Evolutionary conservation across 1,140 invertebrate species (phyloP).

Genomic region (Ylistrum balloti): DNA sequence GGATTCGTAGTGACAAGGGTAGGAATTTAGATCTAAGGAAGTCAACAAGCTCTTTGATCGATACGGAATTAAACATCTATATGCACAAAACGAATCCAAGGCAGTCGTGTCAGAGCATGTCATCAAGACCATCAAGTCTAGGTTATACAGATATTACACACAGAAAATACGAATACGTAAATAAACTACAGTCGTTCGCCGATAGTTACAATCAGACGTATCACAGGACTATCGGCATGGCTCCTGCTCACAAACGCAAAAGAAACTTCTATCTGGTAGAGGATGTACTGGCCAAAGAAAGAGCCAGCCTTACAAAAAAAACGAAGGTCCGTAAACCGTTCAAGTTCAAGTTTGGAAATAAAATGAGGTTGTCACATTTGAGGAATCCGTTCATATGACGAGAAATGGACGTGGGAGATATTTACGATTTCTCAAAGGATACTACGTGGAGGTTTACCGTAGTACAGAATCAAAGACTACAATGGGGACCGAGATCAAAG

Average conservation of each 20-base stretch:
- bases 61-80: constrained; percentile 45
- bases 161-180: constrained; percentile 41
- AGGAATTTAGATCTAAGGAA: constrained; percentile 47
- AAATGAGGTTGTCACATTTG: neutral
- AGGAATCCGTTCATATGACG: constrained; percentile 41
- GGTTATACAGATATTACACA: constrained; percentile 49
- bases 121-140: constrained; percentile 53
- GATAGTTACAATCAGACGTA: constrained; percentile 48
- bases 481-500: constrained; percentile 37
- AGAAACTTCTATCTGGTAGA: constrained; percentile 52
- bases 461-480: constrained; percentile 44
- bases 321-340: constrained; percentile 51
- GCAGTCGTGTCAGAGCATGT: constrained; percentile 48
- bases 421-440: neutral
- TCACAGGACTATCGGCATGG: constrained; percentile 45
- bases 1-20: constrained; percentile 55
- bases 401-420: constrained; percentile 45
- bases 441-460: constrained; percentile 45
- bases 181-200: constrained; percentile 40
- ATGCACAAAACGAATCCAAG: constrained; percentile 56
- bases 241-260: constrained; percentile 42
- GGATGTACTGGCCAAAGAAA: constrained; percentile 59
- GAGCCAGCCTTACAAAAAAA: neutral
- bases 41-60: constrained; percentile 35
- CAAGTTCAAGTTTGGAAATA: constrained; percentile 43